Evolutionary conservation across 2,797 vertebrate species (phyloP).

Genomic region (Acropternis orthonyx): DNA sequence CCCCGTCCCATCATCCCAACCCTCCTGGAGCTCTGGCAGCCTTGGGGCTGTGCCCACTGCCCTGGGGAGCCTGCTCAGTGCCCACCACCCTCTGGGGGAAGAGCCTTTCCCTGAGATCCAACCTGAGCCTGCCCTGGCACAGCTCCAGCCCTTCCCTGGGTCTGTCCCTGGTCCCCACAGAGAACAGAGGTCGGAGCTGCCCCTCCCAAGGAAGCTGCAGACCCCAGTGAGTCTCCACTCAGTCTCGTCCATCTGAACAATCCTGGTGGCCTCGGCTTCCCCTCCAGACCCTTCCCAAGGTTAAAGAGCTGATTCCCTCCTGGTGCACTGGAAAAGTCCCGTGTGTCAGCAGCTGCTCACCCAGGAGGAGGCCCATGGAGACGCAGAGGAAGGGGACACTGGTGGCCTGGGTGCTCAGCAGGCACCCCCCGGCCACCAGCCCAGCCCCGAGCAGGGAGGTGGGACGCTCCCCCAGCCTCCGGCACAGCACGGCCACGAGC

Average conservation of each 20-base stretch:
- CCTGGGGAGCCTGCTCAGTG: neutral
- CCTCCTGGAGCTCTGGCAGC: neutral
- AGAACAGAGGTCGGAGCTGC: neutral
- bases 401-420: constrained; percentile 88
- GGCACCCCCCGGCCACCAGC: constrained; percentile 84
- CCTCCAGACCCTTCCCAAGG: neutral
- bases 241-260: neutral
- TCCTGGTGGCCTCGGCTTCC: neutral
- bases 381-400: constrained; percentile 86
- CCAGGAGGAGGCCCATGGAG: constrained; percentile 89
- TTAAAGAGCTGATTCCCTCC: neutral
- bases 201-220: neutral
- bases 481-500: constrained; percentile 81
- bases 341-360: constrained; percentile 75
- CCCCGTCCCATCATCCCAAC: accelerated
- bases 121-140: accelerated
- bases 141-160: neutral
- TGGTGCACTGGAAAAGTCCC: accelerated
- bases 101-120: neutral
- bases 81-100: neutral
- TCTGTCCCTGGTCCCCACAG: neutral
- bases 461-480: constrained; percentile 78
- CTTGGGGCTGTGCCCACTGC: neutral
- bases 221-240: neutral
- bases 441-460: constrained; percentile 83